Evolutionary conservation across 2,113 vertebrate genomes (phyloP).

Genomic region (Cyrtonyx montezumae): DNA sequence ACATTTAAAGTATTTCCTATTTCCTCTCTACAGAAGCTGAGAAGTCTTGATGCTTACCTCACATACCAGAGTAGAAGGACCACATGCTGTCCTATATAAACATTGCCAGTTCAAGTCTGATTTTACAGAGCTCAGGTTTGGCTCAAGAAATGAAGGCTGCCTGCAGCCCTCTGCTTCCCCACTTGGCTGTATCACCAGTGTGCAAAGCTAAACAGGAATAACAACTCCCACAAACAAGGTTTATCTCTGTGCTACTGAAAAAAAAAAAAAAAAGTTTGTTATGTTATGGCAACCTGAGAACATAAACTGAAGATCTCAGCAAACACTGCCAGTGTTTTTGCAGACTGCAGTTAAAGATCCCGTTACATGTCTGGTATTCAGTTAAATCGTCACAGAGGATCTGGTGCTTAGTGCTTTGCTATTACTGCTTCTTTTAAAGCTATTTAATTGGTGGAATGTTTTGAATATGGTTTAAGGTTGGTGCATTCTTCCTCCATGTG

Average conservation of each 20-base stretch:
- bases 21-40: background rate
- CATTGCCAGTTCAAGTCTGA: background rate
- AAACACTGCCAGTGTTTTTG: background rate
- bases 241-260: background rate
- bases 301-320: background rate
- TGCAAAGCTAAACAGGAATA: background rate
- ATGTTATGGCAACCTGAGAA: slow-evolving; percentile 12
- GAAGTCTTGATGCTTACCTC: slow-evolving; percentile 18
- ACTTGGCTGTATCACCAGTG: background rate
- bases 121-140: slow-evolving; percentile 25
- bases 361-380: background rate
- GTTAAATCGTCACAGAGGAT: background rate
- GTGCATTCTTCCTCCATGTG: background rate
- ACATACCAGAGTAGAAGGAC: slow-evolving; percentile 30
- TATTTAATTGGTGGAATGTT: background rate
- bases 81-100: slow-evolving; percentile 19
- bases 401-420: background rate
- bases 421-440: slow-evolving; percentile 9
- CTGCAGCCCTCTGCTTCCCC: background rate
- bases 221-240: background rate
- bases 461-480: background rate
- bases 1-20: slow-evolving; percentile 25
- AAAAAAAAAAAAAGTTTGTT: background rate
- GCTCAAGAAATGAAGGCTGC: slow-evolving; percentile 25
- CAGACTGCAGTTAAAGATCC: background rate